Conservation (phyloP, 2,113 vertebrate species). For the Oncorhynchus masou region DNA sequence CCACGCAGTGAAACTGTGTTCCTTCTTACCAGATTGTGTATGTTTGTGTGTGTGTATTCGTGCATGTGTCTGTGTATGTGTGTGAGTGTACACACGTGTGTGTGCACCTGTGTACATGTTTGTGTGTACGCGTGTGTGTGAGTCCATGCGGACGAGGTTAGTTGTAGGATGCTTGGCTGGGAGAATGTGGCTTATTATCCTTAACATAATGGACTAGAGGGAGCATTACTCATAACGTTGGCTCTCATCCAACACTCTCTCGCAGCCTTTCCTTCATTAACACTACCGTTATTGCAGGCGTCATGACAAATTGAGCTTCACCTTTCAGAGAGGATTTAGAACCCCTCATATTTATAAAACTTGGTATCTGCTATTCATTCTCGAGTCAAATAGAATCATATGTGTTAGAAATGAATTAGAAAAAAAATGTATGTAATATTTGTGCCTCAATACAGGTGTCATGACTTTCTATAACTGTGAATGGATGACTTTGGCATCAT, state of each 20-base stretch:
- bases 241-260: constrained; percentile 21
- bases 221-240: constrained; percentile 38
- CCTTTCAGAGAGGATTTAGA: not conserved
- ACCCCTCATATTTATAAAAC: not conserved
- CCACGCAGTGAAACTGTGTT: constrained; percentile 12
- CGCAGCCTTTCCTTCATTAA: constrained; percentile 21
- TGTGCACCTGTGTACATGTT: not conserved
- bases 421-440: not conserved
- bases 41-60: not conserved
- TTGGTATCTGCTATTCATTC: not conserved
- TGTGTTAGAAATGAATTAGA: not conserved
- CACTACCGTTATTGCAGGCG: constrained; percentile 1
- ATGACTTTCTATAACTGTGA: not conserved
- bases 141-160: constrained; percentile 25
- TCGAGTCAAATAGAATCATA: not conserved
- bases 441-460: not conserved
- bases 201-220: constrained; percentile 15
- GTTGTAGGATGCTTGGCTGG: constrained; percentile 36
- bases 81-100: constrained; percentile 6
- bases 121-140: constrained; percentile 8
- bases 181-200: constrained; percentile 12
- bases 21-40: constrained; percentile 17
- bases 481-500: too few relatives aligned
- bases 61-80: not conserved
- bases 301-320: constrained; percentile 14